Conservation (phyloP, 37 sponge, comb jelly and placozoan species). For the Hexactinellida sp. region DNA sequence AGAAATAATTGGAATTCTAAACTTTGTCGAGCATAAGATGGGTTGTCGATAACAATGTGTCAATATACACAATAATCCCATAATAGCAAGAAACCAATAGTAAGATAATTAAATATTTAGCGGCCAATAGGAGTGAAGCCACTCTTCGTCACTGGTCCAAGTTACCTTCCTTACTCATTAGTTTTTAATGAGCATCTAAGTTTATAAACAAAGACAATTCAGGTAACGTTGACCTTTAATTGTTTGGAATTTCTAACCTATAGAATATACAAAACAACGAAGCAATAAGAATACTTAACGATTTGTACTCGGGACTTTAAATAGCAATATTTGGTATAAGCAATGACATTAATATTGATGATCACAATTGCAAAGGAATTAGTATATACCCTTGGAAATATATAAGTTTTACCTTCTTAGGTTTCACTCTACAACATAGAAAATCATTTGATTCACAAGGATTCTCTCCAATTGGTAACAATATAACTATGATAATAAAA, state of each 20-base stretch:
- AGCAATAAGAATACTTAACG: not conserved
- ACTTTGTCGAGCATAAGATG: not conserved
- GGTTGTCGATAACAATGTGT: not conserved
- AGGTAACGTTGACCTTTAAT: not conserved
- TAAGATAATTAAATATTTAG: not conserved
- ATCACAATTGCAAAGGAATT: slow-evolving; percentile 14
- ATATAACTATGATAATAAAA: no score
- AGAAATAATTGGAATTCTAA: not conserved
- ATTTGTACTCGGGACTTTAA: not conserved
- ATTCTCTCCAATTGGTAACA: not conserved
- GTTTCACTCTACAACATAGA: not conserved
- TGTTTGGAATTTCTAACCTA: not conserved
- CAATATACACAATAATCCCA: not conserved
- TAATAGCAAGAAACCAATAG: not conserved
- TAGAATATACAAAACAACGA: not conserved
- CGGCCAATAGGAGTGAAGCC: not conserved
- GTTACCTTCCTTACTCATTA: not conserved
- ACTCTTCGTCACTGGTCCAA: not conserved
- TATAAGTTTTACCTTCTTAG: not conserved
- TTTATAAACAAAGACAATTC: not conserved
- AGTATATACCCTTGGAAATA: slow-evolving; percentile 1
- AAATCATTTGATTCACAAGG: not conserved
- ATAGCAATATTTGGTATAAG: not conserved
- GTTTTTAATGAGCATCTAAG: not conserved
- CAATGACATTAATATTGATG: not conserved